phyloP scores from a whole-genome alignment of 2,113 vertebrate genomes.

The Leptobrachium ailaonicum region DNA sequence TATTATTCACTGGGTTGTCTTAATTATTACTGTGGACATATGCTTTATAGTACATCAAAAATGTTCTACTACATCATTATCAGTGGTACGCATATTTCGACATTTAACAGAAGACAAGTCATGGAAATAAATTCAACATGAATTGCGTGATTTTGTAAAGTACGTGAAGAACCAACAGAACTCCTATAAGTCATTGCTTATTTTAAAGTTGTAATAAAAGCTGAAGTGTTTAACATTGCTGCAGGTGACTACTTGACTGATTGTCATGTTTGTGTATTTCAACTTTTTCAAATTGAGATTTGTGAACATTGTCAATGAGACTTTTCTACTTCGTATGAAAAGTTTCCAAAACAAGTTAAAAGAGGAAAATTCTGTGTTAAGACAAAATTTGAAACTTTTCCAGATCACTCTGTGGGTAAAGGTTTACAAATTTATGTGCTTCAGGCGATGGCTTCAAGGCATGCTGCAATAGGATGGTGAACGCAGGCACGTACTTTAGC shows the following conservation, averaged over 20 bases:
- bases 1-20: conserved; percentile 20
- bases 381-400: not conserved
- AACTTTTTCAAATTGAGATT: too few species aligned
- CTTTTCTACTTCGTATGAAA: not conserved
- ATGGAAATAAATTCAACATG: not conserved
- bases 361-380: too few species aligned
- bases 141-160: not conserved
- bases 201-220: not conserved
- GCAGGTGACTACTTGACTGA: too few species aligned
- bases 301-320: not conserved
- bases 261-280: too few species aligned
- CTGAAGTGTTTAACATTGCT: not conserved
- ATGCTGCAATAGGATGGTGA: not conserved
- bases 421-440: not conserved
- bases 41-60: conserved; percentile 14
- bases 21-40: conserved; percentile 14
- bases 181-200: not conserved
- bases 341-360: not conserved
- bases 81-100: conserved; percentile 11
- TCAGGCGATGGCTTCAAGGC: not conserved
- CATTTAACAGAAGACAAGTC: conserved; percentile 4
- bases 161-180: not conserved
- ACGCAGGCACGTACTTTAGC: too few species aligned
- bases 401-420: not conserved
- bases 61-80: conserved; percentile 20